phyloP scores from a whole-genome alignment of 2,113 vertebrate genomes.

The Mormyrus lacerda region DNA sequence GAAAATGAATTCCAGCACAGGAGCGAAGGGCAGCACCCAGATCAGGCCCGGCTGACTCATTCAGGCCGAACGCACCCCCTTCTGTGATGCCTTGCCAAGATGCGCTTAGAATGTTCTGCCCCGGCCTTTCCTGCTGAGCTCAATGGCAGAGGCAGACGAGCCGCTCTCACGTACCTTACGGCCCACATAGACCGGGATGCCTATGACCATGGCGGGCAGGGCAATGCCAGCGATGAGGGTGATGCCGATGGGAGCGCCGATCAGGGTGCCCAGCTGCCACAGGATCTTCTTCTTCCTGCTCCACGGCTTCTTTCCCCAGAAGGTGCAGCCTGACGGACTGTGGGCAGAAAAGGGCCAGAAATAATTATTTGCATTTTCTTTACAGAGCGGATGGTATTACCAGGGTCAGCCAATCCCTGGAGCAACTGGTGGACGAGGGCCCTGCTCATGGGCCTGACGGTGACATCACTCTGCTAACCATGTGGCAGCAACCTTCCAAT shows the following conservation, averaged over 20 bases:
- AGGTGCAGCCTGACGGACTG: constrained; percentile 95
- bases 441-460: neutral
- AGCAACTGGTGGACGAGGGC: neutral
- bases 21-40: neutral
- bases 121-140: neutral
- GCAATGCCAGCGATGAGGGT: constrained; percentile 96
- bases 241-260: constrained; percentile 92
- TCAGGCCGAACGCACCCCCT: neutral
- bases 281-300: constrained; percentile 98
- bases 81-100: neutral
- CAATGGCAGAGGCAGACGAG: neutral
- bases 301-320: constrained; percentile 99
- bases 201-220: constrained; percentile 96
- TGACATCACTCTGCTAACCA: neutral
- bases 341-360: neutral
- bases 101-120: neutral
- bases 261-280: constrained; percentile 95
- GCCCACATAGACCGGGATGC: constrained; percentile 92
- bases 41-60: neutral
- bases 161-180: constrained; percentile 72
- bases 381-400: neutral
- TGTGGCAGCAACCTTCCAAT: neutral
- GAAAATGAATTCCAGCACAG: neutral
- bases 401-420: neutral
- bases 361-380: neutral